Evolutionary conservation across 2,888 invertebrate genomes (phyloP), one percentile per base, ranked within the genome.

Genomic region (Chrysolina oricalcia): DNA sequence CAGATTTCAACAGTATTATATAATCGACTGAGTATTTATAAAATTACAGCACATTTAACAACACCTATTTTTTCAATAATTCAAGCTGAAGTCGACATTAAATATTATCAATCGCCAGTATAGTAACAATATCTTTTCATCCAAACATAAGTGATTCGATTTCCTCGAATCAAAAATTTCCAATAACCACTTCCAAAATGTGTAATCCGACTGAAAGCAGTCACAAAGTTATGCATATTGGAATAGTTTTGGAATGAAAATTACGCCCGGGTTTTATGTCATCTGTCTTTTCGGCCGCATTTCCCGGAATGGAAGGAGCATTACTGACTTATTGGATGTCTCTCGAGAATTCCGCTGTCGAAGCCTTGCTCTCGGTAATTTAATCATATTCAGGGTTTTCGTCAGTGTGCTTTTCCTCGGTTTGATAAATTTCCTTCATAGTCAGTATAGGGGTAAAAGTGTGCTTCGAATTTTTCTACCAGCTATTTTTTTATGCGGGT

Each of bases 171-270:
- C 6, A n/a, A 8, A n/a, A 48, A n/a, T 19, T 46, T 17, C 13
- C 2, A 48, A 50, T 67, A 67, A 67, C 50, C 41, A 41, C 56
- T 56, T 53, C 40, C 23, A 56, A 69, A 69, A 69, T 59, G 53
- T 69, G 56, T 41, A 56, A 69, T 69, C 50, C 50, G n/a, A 69
- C 21, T 56, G 23, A 40, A 56, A 69, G 50, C 66, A 35, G 41
- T 56, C 46, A 50, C 35, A 43, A 72, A 66, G 66, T 56, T 72
- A 72, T 65, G 64, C 65, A 72, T 72, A 72, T 72, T 72, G 72
- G 27, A 72, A 72, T 72, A 72, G 72, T 66, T 72, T 56, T 56
- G 17, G 13, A 66, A 71, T 19, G 56, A 72, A 72, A 66, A 64
- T 72, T 46, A 56, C 59, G 21, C 43, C 35, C 9, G 48, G 63